A percentile compares a stretch with the other conserved stretches of the same genome.
phyloP scores from a whole-genome alignment of 2,797 vertebrate species.

The Leuciscus waleckii region DNA sequence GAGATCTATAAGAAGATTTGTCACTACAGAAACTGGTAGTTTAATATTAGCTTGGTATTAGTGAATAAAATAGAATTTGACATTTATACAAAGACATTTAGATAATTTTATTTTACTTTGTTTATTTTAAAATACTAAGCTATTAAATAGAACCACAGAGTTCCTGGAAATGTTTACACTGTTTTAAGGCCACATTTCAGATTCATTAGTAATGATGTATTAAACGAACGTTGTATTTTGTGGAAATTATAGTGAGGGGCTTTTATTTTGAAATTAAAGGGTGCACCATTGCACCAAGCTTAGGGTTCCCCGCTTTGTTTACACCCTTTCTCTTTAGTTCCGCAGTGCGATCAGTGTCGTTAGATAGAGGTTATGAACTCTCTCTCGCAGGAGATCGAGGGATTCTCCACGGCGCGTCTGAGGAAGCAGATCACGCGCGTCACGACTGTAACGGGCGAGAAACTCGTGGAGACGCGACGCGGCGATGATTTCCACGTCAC shows the following conservation, averaged over 20 bases:
- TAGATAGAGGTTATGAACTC: constrained; percentile 82
- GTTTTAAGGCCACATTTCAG: background rate
- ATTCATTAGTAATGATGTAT: background rate
- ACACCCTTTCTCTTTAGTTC: background rate
- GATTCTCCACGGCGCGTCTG: constrained; percentile 85
- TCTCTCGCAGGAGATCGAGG: constrained; percentile 86
- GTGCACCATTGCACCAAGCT: background rate
- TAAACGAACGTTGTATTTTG: background rate
- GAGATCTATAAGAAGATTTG: background rate
- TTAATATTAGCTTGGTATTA: background rate
- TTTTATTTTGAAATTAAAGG: constrained; percentile 37
- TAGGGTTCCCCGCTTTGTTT: too few relatives aligned
- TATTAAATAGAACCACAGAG: too few relatives aligned
- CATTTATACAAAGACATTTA: background rate
- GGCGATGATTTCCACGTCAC: constrained; percentile 75
- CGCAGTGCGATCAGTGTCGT: background rate
- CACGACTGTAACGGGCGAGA: constrained; percentile 86
- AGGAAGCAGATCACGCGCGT: constrained; percentile 88
- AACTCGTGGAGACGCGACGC: constrained; percentile 84
- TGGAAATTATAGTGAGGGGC: background rate
- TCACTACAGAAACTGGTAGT: background rate
- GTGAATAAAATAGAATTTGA: background rate
- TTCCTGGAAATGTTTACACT: background rate
- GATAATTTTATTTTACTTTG: background rate
- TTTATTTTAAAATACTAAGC: background rate